A percentile compares a stretch with the other conserved stretches of the same genome.
Conservation (phyloP, 2,797 vertebrate species). For the Melanotaenia boesemani region DNA sequence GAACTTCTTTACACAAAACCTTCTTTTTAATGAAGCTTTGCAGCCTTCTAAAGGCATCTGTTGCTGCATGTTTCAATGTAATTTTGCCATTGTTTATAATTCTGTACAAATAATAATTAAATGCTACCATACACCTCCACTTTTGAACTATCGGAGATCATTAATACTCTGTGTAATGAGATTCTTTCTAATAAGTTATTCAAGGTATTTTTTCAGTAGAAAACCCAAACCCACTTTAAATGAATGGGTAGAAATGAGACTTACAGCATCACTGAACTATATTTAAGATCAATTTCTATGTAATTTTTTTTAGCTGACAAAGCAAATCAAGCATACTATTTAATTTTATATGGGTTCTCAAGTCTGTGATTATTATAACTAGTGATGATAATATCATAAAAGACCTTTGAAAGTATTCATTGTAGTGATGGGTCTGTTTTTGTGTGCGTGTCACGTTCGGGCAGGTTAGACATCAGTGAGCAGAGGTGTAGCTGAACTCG, state of each 20-base stretch:
- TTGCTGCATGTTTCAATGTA: not conserved
- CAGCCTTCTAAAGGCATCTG: constrained; percentile 1
- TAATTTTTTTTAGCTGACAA: not conserved
- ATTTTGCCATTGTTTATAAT: not conserved
- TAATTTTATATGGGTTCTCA: not conserved
- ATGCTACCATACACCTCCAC: not conserved
- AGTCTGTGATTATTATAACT: not conserved
- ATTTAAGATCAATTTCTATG: not conserved
- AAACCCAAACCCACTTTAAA: not conserved
- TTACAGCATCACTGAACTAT: not conserved
- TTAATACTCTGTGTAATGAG: not conserved
- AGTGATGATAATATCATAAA: not conserved
- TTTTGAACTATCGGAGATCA: not conserved
- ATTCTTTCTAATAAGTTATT: not conserved
- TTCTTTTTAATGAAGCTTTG: not conserved
- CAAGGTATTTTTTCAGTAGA: not conserved
- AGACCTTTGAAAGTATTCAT: constrained; percentile 10
- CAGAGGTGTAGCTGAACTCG: constrained; percentile 57
- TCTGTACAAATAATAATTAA: constrained; percentile 1
- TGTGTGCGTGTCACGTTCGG: constrained; percentile 43
- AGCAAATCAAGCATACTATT: not conserved
- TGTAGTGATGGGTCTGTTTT: constrained; percentile 7
- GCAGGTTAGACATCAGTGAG: constrained; percentile 47
- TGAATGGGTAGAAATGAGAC: not conserved
- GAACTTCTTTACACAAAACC: not conserved